phyloP scores from a whole-genome alignment of 2,797 vertebrate species.

The Oceanodroma leucorhoa region DNA sequence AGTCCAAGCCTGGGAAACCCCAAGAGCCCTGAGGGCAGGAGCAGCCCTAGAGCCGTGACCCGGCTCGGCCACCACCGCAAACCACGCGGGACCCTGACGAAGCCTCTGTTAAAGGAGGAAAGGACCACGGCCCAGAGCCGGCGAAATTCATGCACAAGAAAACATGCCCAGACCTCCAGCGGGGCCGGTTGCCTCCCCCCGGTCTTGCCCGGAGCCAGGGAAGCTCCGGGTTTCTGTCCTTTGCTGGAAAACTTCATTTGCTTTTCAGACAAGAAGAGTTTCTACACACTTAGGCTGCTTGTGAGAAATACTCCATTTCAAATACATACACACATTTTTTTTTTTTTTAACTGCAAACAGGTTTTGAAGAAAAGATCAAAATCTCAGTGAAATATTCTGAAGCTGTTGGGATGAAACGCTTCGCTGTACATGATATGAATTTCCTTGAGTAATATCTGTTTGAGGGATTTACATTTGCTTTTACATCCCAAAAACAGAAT shows the following conservation, averaged over 20 bases:
- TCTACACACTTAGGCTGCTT: background rate
- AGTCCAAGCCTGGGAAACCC: background rate
- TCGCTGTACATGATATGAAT: background rate
- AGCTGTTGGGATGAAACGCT: slow-evolving; percentile 13
- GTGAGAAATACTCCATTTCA: background rate
- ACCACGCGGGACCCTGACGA: rapidly evolving
- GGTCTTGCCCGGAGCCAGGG: background rate
- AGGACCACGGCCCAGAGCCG: rapidly evolving
- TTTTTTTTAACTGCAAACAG: slow-evolving; percentile 25
- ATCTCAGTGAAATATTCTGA: slow-evolving; percentile 44
- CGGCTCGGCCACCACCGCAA: background rate
- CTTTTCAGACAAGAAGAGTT: background rate
- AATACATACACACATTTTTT: background rate
- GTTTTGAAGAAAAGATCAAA: slow-evolving; percentile 64
- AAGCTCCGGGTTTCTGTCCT: background rate
- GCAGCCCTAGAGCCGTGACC: rapidly evolving
- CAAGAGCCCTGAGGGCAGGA: background rate
- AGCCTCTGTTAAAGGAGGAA: rapidly evolving
- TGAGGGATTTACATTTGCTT: slow-evolving; percentile 7
- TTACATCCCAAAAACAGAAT: background rate
- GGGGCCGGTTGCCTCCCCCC: rapidly evolving
- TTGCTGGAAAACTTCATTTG: background rate
- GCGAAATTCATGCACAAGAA: background rate
- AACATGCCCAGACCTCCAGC: rapidly evolving
- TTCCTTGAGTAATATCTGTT: slow-evolving; percentile 13